Evolutionary conservation across 2,797 vertebrate species (phyloP).

Genomic region (Chanos chanos): DNA sequence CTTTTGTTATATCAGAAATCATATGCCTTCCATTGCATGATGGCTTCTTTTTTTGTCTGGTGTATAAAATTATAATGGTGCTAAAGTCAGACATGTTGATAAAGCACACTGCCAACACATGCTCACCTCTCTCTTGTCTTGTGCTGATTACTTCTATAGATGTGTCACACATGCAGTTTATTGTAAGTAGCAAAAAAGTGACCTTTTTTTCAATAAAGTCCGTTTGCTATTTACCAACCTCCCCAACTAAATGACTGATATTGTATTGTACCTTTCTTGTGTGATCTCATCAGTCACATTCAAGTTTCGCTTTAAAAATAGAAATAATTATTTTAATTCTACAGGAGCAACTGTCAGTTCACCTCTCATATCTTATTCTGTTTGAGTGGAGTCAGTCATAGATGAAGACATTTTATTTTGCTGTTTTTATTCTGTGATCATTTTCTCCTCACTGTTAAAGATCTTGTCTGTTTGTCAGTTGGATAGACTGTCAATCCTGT

Average conservation of each 20-base stretch:
- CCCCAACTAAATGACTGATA: conserved; percentile 8
- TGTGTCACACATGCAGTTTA: conserved; percentile 33
- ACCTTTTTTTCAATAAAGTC: conserved; percentile 36
- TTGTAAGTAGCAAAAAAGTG: conserved; percentile 36
- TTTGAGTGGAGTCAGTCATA: no score
- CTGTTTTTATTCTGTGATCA: no score
- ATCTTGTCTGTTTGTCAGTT: no score
- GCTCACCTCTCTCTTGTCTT: conserved; percentile 38
- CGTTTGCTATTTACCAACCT: conserved; percentile 35
- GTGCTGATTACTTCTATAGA: conserved; percentile 32
- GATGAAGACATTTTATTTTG: no score
- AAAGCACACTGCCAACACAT: conserved; percentile 29
- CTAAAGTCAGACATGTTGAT: conserved; percentile 61
- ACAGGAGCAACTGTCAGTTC: no score
- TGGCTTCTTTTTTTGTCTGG: conserved; percentile 45
- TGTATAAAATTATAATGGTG: conserved; percentile 59
- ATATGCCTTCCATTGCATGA: conserved; percentile 28
- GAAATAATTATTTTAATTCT: no score
- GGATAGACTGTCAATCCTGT: no score
- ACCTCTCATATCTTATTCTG: no score
- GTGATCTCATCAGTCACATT: neutral
- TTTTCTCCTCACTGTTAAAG: no score
- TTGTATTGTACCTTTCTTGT: neutral
- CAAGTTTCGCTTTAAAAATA: no score
- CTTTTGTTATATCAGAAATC: conserved; percentile 33